Percentiles rank a stretch among this genome's conserved stretches.
phyloP scores from a whole-genome alignment of 2,797 vertebrate genomes.

The Enteromius unitaeniatus region DNA sequence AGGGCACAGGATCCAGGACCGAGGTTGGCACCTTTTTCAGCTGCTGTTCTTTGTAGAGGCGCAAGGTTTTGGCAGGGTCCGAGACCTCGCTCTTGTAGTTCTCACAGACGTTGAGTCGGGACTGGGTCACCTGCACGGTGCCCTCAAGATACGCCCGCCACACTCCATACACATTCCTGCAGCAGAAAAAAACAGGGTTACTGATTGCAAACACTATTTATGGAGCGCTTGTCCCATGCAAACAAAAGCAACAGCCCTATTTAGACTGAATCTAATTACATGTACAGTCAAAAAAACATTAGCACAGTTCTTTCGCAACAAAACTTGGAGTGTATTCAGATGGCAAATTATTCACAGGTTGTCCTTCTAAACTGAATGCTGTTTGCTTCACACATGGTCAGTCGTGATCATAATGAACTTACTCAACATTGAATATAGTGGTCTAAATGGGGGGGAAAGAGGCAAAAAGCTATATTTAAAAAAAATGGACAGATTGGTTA shows the following conservation, averaged over 20 bases:
- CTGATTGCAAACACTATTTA: conserved; percentile 1
- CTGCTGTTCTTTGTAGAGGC: conserved; percentile 96
- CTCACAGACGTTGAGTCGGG: conserved; percentile 93
- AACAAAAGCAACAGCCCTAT: not conserved
- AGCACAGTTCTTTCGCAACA: not conserved
- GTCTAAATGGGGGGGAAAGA: too few species aligned
- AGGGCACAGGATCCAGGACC: not conserved
- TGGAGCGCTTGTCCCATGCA: not conserved
- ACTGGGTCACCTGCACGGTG: conserved; percentile 94
- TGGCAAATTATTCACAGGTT: not conserved
- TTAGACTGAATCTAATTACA: not conserved
- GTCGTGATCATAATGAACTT: not conserved
- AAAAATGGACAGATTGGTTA: not conserved
- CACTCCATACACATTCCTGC: conserved; percentile 93
- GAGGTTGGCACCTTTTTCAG: conserved; percentile 86
- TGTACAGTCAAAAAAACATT: not conserved
- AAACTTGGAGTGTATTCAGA: not conserved
- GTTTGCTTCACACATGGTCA: not conserved
- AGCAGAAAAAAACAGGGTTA: conserved; percentile 34
- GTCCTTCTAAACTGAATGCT: not conserved
- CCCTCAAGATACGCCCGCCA: conserved; percentile 96
- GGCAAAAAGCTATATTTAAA: not conserved
- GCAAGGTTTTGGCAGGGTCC: conserved; percentile 91
- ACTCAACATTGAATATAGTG: not conserved
- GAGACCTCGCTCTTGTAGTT: conserved; percentile 95